Base-by-base conservation (phyloP, 2,797 vertebrate species). In the Microchirus variegatus region DNA sequence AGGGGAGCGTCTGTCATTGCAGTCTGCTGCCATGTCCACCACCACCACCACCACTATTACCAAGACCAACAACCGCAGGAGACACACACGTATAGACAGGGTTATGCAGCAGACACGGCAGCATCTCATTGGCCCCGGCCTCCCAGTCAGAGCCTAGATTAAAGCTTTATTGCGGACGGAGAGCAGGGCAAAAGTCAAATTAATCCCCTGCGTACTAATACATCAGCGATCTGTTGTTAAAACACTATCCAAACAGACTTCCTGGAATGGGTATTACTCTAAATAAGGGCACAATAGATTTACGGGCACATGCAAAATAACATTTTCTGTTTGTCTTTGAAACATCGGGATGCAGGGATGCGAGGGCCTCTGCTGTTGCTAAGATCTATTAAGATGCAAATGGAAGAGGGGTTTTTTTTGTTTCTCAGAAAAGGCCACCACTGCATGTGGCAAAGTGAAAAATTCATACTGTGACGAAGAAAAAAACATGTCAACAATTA, bases 1-100 rank as follows among this genome's bases (percentile, higher is more conserved):
- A 91, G 92, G 94, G 94, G 95, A 92, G 92, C 93, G 91, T 93
- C 94, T 95, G 94, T 94, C 91, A 90, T 91, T 81, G 91, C 90
- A 56, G 92, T 90, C 91, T 92, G 93, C 94, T 95, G 94, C 92
- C 93, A 93, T 90, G 92, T 92, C 91, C 86, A 31, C 43, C 55
- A 37, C 4, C 72, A 45, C 18, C 60, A 91, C 51, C 92, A 67
- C 57, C 66, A 41, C 63, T 56, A 49, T 38, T 53, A 18, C 13
- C 63, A 18, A 26, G 53, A 18, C 13, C 63, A 18, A 26, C 59
- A 17, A 63, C 53, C 54, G 63, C 59, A 64, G 61, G 89, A 91
- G 89, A 87, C 89, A 59, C 70, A 72, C 51, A 66, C 49, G 65
- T 49, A 66, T 53, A 70, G 77, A 83, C 49, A 70, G 82, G 35